Base-by-base conservation (phyloP, 2,113 vertebrate species). In the Kryptolebias marmoratus region DNA sequence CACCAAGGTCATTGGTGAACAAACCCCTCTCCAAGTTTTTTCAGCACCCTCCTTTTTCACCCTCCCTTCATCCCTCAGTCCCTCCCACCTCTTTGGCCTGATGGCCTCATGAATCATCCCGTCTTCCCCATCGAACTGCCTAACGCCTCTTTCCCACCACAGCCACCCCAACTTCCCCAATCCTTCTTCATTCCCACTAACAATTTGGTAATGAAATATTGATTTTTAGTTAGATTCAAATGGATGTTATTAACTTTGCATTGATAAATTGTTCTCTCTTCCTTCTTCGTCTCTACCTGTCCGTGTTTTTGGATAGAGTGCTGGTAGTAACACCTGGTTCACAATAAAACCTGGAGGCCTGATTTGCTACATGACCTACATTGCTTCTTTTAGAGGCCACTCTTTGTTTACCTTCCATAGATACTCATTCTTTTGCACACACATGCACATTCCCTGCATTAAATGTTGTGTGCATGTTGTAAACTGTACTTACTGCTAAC, bases 141-240 rank as follows among this genome's bases (percentile, higher is more conserved):
- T 91, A 88, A 95, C 91, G 94, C 95, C 94, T 96, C 94, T 93
- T 94, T 93, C 93, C 95, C 93, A 94, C 95, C 93, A 89, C 94
- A 94, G 95, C 95, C 91, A 94, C 94, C 93, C 94, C 90, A 93
- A 96, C 96, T 97, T 97, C 95, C 95, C 92, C 96, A 94, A 99
- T 99, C 96, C 96, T 96, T 99, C 98, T 99, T 99, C 97, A 99
- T 99, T 98, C 96, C 95, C 91, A 90, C 96, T 99, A 98, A 99
- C 98, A 99, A 99, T 99, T 99, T 99, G 97, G 97, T 99, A 99
- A 99, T 99, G 97, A 99, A 99, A 99, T 99, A 99, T 99, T 98
- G 98, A 99, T 99, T 99, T 99, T 99, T 99, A 97, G 96, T 99
- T 99, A 99, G 97, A 99, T 99, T 99, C 96, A 99, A 99, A 99